Base-by-base conservation (phyloP, 2,888 invertebrate genomes). In the Pollenia amentaria region DNA sequence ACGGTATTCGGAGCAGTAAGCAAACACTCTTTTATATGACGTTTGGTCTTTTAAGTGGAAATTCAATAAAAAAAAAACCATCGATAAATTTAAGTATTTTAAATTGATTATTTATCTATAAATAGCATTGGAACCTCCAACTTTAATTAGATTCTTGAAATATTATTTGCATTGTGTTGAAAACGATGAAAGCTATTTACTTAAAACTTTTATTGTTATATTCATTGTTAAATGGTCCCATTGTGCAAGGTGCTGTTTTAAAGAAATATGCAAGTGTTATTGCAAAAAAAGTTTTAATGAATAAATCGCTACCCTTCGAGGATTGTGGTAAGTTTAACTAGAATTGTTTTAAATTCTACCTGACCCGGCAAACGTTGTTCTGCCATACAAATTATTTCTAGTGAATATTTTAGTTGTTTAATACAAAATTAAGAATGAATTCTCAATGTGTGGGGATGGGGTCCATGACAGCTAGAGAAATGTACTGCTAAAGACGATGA, bases 251-350 rank as follows among this genome's bases (percentile, higher is more conserved):
- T 40, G 79, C n/a, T 51, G 38, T 40, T 18, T 29, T 76, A 12
- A 51, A 14, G 29, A 60, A 80, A 81, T 73, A 77, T 77, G 85
- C 60, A 21, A 57, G 62, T 29, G 21, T 16, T 44, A 11, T 77
- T 16, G 53, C 84, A 12, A 85, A 48, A 55, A 64, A 86, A 70
- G 53, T 89, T 4, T 62, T 90, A 69, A 81, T 85, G 48, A 16
- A 88, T 14, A 89, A 88, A 51, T 90, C 90, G 9, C 67, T 92
- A 42, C 90, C 92, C 0, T 92, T 92, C 55, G 91, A 92, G 89
- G 92, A 92, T 84, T 92, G 92, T 80, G 92, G 92, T 92, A 75
- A 91, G 92, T 90, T 29, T 16, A 42, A 9, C 38, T 38, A 62
- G 10, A 64, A 16, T 10, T 18, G 4, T 18, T 42, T 64, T 18